Evolutionary conservation across 2,797 vertebrate species (phyloP), one percentile per base, ranked within the genome.

Genomic region (Coendou prehensilis): DNA sequence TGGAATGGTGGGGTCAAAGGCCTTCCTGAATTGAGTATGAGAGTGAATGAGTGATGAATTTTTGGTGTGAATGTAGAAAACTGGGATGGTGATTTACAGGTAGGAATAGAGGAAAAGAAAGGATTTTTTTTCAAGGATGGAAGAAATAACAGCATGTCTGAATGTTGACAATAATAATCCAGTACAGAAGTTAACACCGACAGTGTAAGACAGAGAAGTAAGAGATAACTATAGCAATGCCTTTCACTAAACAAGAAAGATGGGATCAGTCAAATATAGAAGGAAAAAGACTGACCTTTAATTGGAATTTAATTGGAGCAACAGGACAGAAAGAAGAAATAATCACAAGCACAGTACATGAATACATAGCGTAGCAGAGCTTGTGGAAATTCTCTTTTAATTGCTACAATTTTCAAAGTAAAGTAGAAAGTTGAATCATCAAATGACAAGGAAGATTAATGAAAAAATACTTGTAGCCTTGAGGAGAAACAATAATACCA

Each of bases 1-100:
- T 67, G 41, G 69, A 93, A 81, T 2, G 6, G n/a, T 61, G 22
- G 56, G 78, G 63, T 92, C 88, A 84, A 95, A 97, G 59, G 50
- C 57, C 57, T 78, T 28, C 41, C 13, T 85, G 78, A 92, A 37
- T 52, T 67, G 87, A 89, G n/a, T 56, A 59, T 37, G 45, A 87
- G 61, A 93, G 37, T 79, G 76, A 92, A 88, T 41, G 69, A 75
- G 71, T 26, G 41, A 80, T 50, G 50, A 92, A 89, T 82, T 56
- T 37, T 45, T 79, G 13, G 8, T 79, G 23, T 79, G 50, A 92
- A 73, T 10, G 47, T 22, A 93, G 41, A 88, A 63, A 93, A 87
- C 87, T 87, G 23, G 45, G 28, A 11, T 10, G 1, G 7, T 78
- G n/a, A 41, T 37, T 57, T 33, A 15, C 17, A 20, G 50, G 18